A percentile compares a stretch with the other conserved stretches of the same genome.
Evolutionary conservation across 2,888 invertebrate species (phyloP).

Genomic region (Sympetrum striolatum): DNA sequence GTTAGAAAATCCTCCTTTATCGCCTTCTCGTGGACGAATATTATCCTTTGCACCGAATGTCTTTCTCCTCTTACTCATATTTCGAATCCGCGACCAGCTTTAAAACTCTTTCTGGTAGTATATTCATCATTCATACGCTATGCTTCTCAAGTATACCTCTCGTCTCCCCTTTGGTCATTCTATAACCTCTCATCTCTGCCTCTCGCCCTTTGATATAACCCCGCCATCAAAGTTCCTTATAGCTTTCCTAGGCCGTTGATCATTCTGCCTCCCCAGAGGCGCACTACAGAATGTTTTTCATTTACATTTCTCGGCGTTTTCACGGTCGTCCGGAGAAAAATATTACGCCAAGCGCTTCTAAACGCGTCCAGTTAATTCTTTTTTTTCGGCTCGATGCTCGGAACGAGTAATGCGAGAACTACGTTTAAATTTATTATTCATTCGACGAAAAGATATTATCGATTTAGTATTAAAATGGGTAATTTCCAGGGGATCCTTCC

Average conservation of each 20-base stretch:
- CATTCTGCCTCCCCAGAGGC: background rate
- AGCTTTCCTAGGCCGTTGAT: background rate
- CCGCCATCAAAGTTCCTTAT: background rate
- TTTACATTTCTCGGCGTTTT: background rate
- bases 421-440: background rate
- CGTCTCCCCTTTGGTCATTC: background rate
- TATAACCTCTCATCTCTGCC: background rate
- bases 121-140: no score
- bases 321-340: background rate
- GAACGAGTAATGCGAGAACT: background rate
- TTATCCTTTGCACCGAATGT: background rate
- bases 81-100: background rate
- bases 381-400: background rate
- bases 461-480: no score
- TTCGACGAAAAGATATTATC: background rate
- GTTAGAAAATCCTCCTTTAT: no score
- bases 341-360: background rate
- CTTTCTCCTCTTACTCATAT: background rate
- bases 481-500: no score
- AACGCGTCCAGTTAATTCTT: background rate
- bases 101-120: no score
- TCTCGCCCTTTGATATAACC: background rate
- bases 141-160: background rate
- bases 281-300: background rate
- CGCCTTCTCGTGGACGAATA: no score